Percentiles rank a stretch among this genome's conserved stretches.
These are phyloP conservation scores for Latrodectus elegans DNA, from an alignment of 2,888 invertebrate species.

Conservation along the genomic window DNA sequence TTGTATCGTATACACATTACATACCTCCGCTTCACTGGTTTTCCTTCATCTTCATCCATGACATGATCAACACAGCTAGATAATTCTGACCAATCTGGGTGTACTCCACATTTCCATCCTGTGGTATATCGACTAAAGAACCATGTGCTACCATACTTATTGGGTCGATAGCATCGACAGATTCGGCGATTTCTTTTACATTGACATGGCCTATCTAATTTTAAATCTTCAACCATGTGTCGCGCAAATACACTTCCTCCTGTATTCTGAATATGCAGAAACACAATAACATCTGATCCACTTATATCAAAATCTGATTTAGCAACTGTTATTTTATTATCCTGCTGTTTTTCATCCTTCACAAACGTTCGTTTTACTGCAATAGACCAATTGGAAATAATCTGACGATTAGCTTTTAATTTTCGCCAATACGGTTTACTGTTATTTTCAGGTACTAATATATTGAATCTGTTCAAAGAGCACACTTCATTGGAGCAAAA, in stretches of 20 bases:
- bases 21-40: slow-evolving; percentile 82
- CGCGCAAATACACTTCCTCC: slow-evolving; percentile 97
- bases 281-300: slow-evolving; percentile 90
- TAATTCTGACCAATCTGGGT: slow-evolving; percentile 98
- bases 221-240: slow-evolving; percentile 95
- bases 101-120: slow-evolving; percentile 98
- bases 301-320: slow-evolving; percentile 58
- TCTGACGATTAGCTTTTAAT: slow-evolving; percentile 47
- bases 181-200: slow-evolving; percentile 80
- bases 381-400: slow-evolving; percentile 37
- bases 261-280: slow-evolving; percentile 99
- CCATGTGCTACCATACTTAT: slow-evolving; percentile 79
- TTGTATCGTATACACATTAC: background rate
- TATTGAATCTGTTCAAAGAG: slow-evolving; percentile 14
- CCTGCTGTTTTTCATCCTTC: background rate
- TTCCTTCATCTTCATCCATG: slow-evolving; percentile 91
- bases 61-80: slow-evolving; percentile 92
- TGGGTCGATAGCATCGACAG: slow-evolving; percentile 69
- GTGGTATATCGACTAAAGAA: slow-evolving; percentile 97
- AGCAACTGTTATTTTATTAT: slow-evolving; percentile 12
- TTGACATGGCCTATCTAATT: slow-evolving; percentile 92
- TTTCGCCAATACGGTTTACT: slow-evolving; percentile 32
- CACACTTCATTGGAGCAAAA: slow-evolving; percentile 50
- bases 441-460: slow-evolving; percentile 3
- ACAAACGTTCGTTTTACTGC: background rate